Base-by-base conservation (phyloP, 2,888 invertebrate genomes). In the Amphimallon solstitiale region DNA sequence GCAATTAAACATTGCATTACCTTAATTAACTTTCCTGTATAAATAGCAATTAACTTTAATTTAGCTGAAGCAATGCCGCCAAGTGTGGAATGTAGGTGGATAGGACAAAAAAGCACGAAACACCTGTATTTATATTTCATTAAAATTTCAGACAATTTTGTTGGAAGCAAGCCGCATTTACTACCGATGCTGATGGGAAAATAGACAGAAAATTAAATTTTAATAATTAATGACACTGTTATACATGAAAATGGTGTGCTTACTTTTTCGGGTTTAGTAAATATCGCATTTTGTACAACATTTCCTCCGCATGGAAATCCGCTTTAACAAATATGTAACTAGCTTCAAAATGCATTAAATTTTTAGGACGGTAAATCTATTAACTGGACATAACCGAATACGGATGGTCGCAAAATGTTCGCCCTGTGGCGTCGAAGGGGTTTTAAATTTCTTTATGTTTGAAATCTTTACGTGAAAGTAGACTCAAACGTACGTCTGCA, bases 41-140 rank as follows among this genome's bases (percentile, higher is more conserved):
- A 51, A 37, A 51, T 38, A 46, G 46, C 34, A 61, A 61, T 62
- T 62, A 62, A 34, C 23, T 49, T 37, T 49, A 62, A 48, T 49
- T 62, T 38, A 21, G 48, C 21, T 12, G 37, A 49, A 49, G 48
- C 51, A 62, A 49, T 51, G 51, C 67, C 64, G 51, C 14, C 14
- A 51, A 51, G 34, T 34, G 14, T 14, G n/a, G 21, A 21, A 9
- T 46, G 19, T 19, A 19, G n/a, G 19, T 5, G 46, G 46, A 9
- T 9, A 43, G 10, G 48, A 19, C 61, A 6, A 17, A 46, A 46
- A 19, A 37, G 37, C 35, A 49, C 49, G 38, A 48, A 62, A 49
- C 49, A 48, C 48, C 48, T 62, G 62, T 62, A 62, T 62, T 62
- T 62, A 62, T 62, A 62, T 62, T 62, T 48, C 62, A 62, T 62